Percentiles rank a stretch among this genome's conserved stretches.
These are phyloP conservation scores for Hyperoodon ampullatus DNA, from an alignment of 2,113 vertebrate genomes.

Conservation along the genomic window DNA sequence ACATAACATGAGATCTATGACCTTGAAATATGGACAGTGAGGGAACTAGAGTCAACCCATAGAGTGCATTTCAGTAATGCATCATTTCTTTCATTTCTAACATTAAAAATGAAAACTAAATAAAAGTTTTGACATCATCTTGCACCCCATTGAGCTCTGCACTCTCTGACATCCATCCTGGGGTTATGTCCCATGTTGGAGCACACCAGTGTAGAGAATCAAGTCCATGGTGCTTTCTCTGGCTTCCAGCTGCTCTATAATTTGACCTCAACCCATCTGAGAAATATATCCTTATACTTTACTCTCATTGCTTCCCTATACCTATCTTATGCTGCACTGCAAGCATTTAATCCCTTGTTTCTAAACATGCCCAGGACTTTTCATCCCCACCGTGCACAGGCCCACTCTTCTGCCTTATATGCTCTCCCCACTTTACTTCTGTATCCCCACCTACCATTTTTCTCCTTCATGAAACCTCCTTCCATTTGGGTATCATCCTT, in stretches of 20 bases:
- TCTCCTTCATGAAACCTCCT: background rate
- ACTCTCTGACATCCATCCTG: background rate
- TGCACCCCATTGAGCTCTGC: background rate
- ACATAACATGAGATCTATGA: background rate
- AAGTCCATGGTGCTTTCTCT: background rate
- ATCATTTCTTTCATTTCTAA: background rate
- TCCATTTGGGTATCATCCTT: background rate
- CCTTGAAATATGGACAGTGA: background rate
- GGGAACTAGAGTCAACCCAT: background rate
- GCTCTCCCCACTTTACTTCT: background rate
- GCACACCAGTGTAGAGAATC: background rate
- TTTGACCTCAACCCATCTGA: background rate
- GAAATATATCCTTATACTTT: background rate
- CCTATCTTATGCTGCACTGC: background rate
- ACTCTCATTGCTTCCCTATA: background rate
- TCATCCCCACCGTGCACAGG: rapidly evolving
- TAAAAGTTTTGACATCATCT: background rate
- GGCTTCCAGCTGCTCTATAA: background rate
- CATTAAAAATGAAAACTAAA: background rate
- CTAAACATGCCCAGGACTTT: background rate
- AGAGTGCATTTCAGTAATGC: background rate
- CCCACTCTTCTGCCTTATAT: background rate
- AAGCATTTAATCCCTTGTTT: background rate
- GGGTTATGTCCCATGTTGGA: background rate
- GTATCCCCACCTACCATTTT: background rate